These are phyloP conservation scores for Ennomos quercinarius DNA, from an alignment of 2,888 invertebrate genomes.

Conservation along the genomic window DNA sequence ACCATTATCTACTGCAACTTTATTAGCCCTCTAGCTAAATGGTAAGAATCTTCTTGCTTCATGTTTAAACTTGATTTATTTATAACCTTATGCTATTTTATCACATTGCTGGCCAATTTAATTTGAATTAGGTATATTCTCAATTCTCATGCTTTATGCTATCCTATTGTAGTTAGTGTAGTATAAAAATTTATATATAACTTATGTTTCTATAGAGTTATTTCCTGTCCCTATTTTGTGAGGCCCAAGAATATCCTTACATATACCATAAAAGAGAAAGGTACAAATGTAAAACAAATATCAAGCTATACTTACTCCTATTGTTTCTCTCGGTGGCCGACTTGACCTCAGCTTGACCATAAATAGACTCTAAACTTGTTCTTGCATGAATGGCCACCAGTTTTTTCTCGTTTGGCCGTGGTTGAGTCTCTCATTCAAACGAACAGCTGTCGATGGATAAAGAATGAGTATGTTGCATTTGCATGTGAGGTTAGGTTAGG, in stretches of 20 bases:
- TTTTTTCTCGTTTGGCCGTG: constrained; percentile 32
- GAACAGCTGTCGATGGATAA: constrained; percentile 21
- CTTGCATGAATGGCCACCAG: constrained; percentile 40
- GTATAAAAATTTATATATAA: neutral
- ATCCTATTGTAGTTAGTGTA: too few relatives aligned
- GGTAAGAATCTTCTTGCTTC: constrained; percentile 8
- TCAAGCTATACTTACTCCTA: constrained; percentile 19
- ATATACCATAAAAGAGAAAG: constrained; percentile 23
- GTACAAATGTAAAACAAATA: constrained; percentile 23
- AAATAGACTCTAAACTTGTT: constrained; percentile 47
- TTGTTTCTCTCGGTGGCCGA: constrained; percentile 34
- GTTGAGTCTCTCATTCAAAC: constrained; percentile 29
- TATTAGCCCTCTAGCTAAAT: constrained; percentile 1
- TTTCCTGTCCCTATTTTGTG: constrained; percentile 3
- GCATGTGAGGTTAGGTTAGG: constrained; percentile 14
- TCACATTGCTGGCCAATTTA: neutral
- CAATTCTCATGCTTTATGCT: too few relatives aligned
- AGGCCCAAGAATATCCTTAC: neutral
- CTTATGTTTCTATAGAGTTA: constrained; percentile 6
- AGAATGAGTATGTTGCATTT: constrained; percentile 6
- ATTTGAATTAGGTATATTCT: too few relatives aligned
- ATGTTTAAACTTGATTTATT: constrained; percentile 10
- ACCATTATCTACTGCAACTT: neutral
- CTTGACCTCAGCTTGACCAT: constrained; percentile 53
- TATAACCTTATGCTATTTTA: neutral